Evolutionary conservation across 2,113 vertebrate species (phyloP), one percentile per base, ranked within the genome.

Genomic region (Cnemophilus loriae): DNA sequence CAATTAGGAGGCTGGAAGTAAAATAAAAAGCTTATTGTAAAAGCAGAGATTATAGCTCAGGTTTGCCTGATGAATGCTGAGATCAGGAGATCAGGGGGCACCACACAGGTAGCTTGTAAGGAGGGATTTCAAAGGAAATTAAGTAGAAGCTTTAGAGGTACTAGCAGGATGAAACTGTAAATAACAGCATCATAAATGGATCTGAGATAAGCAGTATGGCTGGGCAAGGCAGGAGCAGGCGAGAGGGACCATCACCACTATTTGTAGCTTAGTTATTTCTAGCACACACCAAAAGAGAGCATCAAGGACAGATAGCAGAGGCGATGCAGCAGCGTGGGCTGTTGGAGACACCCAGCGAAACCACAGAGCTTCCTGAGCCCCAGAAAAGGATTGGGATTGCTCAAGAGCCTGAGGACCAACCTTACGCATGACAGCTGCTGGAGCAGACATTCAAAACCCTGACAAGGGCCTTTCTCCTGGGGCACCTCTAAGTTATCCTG

Each of bases 281-380:
- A 53, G 65, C 41, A 49, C 24, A 55, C 22, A 20, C 16, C 17
- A 35, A 42, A 39, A 59, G 59, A 53, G 47, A 80, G 42, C 68
- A 46, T 30, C 73, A 27, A 37, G 2, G 22, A 23, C 49, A 30
- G 68, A 26, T 27, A 0, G 0, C 33, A 41, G 27, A 53, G 57
- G 56, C 0, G 0, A 24, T 1, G 7, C 8, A 8, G 61, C 78
- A 75, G 67, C 0, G 0, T 12, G 28, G 65, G 71, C 76, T 73
- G 47, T 2, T 0, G 0, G 74, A 50, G 39, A 55, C 49, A 32
- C 11, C 16, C 20, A 1, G 23, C 0, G 0, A 49, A 44, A 23
- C 50, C 55, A 11, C 1, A 0, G 44, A 2, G 3, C n/a, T 74
- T 42, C 84, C 49, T 5, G 11, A 82, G 56, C 26, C 64, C 44